Conservation (phyloP, 2,888 invertebrate species). For the Trichacis sp. region DNA sequence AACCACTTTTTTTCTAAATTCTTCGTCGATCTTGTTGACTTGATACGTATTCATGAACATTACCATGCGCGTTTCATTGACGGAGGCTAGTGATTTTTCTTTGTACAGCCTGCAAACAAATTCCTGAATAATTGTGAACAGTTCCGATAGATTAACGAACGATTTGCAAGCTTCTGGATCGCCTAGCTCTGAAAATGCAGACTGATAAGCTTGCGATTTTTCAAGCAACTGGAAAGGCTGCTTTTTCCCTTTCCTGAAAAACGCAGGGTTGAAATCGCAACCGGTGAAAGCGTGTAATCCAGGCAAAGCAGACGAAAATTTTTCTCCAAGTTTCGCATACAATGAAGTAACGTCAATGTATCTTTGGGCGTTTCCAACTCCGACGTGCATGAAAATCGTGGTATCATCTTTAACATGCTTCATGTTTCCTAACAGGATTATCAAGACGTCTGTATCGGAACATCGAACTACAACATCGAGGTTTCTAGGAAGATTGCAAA, state of each 20-base stretch:
- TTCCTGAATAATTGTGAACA: too few relatives aligned
- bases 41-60: too few relatives aligned
- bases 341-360: conserved; percentile 14
- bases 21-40: too few relatives aligned
- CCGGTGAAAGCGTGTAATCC: conserved; percentile 46
- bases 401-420: conserved; percentile 20
- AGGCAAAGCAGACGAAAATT: conserved; percentile 23
- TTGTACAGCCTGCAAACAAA: too few relatives aligned
- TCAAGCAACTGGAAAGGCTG: neutral
- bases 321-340: conserved; percentile 22
- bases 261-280: conserved; percentile 44
- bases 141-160: too few relatives aligned
- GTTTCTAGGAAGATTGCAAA: conserved; percentile 31
- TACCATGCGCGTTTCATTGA: too few relatives aligned
- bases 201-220: neutral
- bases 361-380: conserved; percentile 14
- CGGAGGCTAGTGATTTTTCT: too few relatives aligned
- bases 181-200: too few relatives aligned
- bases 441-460: conserved; percentile 47
- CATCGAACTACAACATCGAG: conserved; percentile 34
- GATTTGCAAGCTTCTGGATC: too few relatives aligned
- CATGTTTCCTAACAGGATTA: conserved; percentile 46
- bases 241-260: conserved; percentile 40
- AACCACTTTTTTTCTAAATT: too few relatives aligned
- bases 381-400: conserved; percentile 18